Conservation (phyloP, 2,888 invertebrate species). For the Sinodicranocentrus sp. region DNA sequence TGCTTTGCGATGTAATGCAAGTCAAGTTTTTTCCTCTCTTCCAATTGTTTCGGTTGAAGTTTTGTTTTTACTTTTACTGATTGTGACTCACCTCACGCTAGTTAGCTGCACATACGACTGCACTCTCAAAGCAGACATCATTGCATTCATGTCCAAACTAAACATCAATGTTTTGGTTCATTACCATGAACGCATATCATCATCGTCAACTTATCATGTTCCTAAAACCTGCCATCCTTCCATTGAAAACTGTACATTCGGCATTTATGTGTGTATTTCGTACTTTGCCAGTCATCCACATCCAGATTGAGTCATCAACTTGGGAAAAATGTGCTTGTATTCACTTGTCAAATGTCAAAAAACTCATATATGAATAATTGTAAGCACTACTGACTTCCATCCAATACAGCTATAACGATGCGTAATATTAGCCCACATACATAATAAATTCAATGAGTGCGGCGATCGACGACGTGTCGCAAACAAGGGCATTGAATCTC, state of each 20-base stretch:
- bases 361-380: constrained; percentile 48
- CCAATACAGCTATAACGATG: constrained; percentile 2
- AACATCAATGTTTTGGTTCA: constrained; percentile 60
- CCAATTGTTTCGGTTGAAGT: constrained; percentile 36
- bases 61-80: constrained; percentile 56
- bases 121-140: background rate
- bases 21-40: constrained; percentile 35
- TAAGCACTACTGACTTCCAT: constrained; percentile 38
- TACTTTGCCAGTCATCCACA: constrained; percentile 43
- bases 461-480: constrained; percentile 9
- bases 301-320: constrained; percentile 61
- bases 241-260: constrained; percentile 1
- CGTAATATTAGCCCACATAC: constrained; percentile 43
- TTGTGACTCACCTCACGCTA: constrained; percentile 45
- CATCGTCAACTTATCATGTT: constrained; percentile 51
- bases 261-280: background rate
- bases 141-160: constrained; percentile 31
- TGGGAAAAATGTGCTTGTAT: constrained; percentile 50
- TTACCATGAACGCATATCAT: constrained; percentile 58
- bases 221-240: constrained; percentile 33
- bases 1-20: constrained; percentile 34
- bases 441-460: background rate
- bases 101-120: background rate
- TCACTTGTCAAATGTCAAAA: constrained; percentile 62
- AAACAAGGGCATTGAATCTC: constrained; percentile 28